phyloP scores from a whole-genome alignment of 2,113 vertebrate genomes.

The human region GRCh38 chr9:120632001-120632500 shows the following conservation, averaged over 20 bases:
- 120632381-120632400: not conserved
- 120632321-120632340: not conserved
- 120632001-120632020: no score
- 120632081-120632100: no score
- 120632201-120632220: not conserved
- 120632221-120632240: not conserved
- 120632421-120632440: not conserved
- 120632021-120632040: no score
- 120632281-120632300: not conserved
- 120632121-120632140: no score
- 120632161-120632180: no score
- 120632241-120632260: not conserved
- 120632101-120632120: no score
- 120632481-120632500: not conserved
- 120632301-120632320: not conserved
- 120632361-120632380: not conserved
- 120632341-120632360: not conserved
- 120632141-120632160: no score
- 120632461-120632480: not conserved
- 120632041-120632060: no score
- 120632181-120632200: not conserved
- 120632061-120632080: no score
- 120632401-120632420: not conserved
- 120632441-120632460: not conserved
- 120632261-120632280: not conserved